phyloP scores from a whole-genome alignment of 2,113 vertebrate species.

The Misgurnus mizolepis region DNA sequence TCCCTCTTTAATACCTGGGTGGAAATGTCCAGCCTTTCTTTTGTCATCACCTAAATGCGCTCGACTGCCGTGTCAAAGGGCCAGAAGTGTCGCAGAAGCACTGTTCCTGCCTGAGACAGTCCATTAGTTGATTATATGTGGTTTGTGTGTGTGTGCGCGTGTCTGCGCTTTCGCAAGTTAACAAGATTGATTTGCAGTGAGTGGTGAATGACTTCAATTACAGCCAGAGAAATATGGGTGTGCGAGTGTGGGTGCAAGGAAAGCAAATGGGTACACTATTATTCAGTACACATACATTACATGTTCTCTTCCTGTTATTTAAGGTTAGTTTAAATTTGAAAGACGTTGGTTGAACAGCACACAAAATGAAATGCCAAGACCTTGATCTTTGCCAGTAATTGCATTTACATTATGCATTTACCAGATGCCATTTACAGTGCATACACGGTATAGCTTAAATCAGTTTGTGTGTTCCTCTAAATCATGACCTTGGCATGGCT shows the following conservation, averaged over 20 bases:
- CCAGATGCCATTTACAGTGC: no score
- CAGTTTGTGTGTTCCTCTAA: no score
- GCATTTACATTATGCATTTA: no score
- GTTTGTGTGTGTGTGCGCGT: conserved; percentile 3
- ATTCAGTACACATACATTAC: background rate
- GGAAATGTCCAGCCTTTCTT: conserved; percentile 13
- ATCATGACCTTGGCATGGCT: no score
- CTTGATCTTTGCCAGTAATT: conserved; percentile 7
- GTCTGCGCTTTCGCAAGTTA: conserved; percentile 29
- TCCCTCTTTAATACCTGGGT: background rate
- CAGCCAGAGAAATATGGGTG: background rate
- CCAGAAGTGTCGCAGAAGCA: conserved; percentile 27
- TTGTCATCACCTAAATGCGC: conserved; percentile 16
- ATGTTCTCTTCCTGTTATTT: conserved; percentile 12
- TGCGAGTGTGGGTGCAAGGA: no score
- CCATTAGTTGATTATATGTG: conserved; percentile 52
- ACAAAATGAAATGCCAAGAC: background rate
- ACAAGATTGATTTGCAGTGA: conserved; percentile 40
- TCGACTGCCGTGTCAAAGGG: conserved; percentile 31
- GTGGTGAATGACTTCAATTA: conserved; percentile 35
- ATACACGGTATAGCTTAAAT: no score
- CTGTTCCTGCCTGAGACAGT: conserved; percentile 40
- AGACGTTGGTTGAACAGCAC: conserved; percentile 1
- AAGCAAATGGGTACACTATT: background rate
- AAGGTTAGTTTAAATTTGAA: conserved; percentile 26